These are phyloP conservation scores for Anodontia alba DNA, from an alignment of 2,888 invertebrate genomes.

Conservation along the genomic window DNA sequence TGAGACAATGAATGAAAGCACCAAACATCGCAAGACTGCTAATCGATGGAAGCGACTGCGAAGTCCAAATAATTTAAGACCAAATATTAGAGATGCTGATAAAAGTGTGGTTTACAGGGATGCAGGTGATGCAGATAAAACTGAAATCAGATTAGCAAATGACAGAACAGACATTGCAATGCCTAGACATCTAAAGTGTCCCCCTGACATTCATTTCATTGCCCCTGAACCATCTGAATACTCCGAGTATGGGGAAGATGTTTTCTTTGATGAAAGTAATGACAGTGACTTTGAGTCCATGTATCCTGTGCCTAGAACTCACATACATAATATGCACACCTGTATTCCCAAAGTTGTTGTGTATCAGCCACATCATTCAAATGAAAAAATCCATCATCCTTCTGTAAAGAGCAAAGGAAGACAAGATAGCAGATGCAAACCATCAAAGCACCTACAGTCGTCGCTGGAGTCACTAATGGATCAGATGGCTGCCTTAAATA, in stretches of 20 bases:
- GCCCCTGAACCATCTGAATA: slow-evolving; percentile 5
- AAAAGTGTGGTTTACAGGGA: not conserved
- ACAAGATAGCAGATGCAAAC: not conserved
- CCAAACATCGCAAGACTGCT: not conserved
- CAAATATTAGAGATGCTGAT: not conserved
- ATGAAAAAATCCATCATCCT: not conserved
- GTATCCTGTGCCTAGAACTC: too few relatives aligned
- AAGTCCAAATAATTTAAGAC: not conserved
- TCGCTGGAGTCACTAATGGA: slow-evolving; percentile 5
- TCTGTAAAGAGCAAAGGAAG: not conserved
- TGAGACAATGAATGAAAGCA: not conserved
- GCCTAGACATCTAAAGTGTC: not conserved
- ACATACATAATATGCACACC: not conserved
- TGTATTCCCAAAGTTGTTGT: not conserved
- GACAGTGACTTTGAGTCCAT: not conserved
- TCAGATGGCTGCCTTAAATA: not conserved
- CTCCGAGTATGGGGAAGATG: slow-evolving; percentile 4
- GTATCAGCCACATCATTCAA: not conserved
- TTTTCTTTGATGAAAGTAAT: not conserved
- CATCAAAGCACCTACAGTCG: not conserved
- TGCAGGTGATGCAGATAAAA: not conserved
- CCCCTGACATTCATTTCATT: not conserved
- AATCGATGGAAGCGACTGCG: not conserved
- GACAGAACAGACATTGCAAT: not conserved
- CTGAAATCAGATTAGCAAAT: too few relatives aligned